Base-by-base conservation (phyloP, 1,140 invertebrate species). In the Aricia agestis region DNA sequence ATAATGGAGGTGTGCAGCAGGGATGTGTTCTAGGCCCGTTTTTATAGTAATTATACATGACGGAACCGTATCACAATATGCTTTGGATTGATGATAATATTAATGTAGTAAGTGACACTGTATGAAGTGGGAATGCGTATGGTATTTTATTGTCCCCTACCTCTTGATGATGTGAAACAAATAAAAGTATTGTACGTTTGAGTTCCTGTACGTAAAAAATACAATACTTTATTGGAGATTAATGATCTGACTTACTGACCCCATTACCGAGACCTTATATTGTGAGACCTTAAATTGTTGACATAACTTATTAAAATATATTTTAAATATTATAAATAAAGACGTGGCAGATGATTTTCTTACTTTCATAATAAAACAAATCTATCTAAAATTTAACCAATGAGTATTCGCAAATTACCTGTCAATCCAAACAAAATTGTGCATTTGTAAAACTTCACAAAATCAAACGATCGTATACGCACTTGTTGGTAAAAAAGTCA, bases 41-140 rank as follows among this genome's bases (percentile, higher is more conserved):
- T 82, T 84, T 76, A 83, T 82, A 78, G 81, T 85, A 85, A 90
- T 87, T 86, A 83, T 84, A 79, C 74, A 85, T 89, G 85, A 87
- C 83, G 78, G 82, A 90, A 87, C 80, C 82, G 82, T 88, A 86
- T 86, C 86, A 85, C 84, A 89, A 87, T 87, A 84, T 83, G 79
- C 78, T 78, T 78, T 65, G 72, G 82, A 85, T 85, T 86, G 82
- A 87, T 87, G 81, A 72, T 61, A 69, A 63, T 69, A 61, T 61
- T 61, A 69, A 59, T 19, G 32, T 18, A 45, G 52, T 52, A 61
- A 69, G 36, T 61, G 68, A 69, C 59, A 19, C 32, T 17, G 58
- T 59, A 69, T 61, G 57, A 7, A 69, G 36, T 59, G 17, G 17
- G 36, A 19, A 59, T 10, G 45, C 42, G 32, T 61, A n/a, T 63